Conservation (phyloP, 2,797 vertebrate species). For the Spheniscus humboldti region DNA sequence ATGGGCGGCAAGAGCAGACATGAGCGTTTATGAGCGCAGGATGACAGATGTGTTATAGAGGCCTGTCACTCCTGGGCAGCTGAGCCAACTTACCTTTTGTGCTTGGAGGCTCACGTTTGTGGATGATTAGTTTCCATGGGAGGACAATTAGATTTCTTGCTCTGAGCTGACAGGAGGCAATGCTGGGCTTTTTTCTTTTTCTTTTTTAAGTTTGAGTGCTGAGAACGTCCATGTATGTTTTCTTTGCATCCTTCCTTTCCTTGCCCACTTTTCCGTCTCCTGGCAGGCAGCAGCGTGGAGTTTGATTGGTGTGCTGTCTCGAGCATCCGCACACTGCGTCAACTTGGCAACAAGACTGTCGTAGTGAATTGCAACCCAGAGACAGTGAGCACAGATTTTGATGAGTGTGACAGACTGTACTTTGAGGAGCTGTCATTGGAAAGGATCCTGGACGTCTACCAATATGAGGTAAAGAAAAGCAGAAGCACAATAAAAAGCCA, state of each 20-base stretch:
- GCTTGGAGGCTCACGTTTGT: background rate
- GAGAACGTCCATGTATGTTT: background rate
- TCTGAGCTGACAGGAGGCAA: background rate
- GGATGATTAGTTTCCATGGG: background rate
- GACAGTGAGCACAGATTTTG: constrained; percentile 96
- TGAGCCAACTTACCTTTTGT: background rate
- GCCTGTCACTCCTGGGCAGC: background rate
- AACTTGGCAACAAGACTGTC: constrained; percentile 88
- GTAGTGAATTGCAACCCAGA: constrained; percentile 97
- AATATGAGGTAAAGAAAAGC: constrained; percentile 85
- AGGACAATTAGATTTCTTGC: background rate
- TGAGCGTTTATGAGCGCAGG: background rate
- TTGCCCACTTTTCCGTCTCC: background rate
- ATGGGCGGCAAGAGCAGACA: background rate
- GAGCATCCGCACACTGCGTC: constrained; percentile 87
- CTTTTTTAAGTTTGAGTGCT: background rate
- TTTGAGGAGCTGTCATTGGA: constrained; percentile 95
- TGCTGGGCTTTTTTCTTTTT: background rate
- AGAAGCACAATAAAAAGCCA: background rate
- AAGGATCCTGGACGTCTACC: constrained; percentile 91
- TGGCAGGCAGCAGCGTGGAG: constrained; percentile 93
- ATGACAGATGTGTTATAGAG: background rate
- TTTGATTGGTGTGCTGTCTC: constrained; percentile 98
- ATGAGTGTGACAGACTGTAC: constrained; percentile 96
- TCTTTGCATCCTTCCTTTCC: background rate